Evolutionary conservation across 2,888 invertebrate species (phyloP), one percentile per base, ranked within the genome.

Genomic region (Caenorhabditis parvicauda): DNA sequence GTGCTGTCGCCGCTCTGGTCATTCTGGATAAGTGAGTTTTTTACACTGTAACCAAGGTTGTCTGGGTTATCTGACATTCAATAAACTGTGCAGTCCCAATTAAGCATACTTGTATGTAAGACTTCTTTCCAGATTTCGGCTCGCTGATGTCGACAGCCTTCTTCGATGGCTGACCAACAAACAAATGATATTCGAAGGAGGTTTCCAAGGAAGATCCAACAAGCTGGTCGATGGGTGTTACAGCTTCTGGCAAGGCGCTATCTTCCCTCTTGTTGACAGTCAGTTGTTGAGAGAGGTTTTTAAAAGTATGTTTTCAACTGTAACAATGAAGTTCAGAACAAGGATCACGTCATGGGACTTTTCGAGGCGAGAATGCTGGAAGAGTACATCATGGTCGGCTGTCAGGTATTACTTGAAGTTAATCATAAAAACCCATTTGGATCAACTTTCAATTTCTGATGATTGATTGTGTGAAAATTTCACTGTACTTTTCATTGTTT

Each of bases 211-310:
- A 38, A 48, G 60, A 77, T 94, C 96, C 1, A 96, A 98, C 83
- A 98, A 98, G 28, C 85, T 98, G 66, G 96, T 99, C 0, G 98
- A 98, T 86, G 91, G 91, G 2, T 98, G 98, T 83, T 98, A 98
- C 82, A 94, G 94, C 0, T 99, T 95, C 84, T 99, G 98, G 98
- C 93, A 93, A 84, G 94, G 93, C 27, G 94, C 90, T 47, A 87
- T 89, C 42, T 90, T 95, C 82, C 91, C 67, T 38, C 54, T 79
- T 14, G 55, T 75, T 24, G 73, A 74, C 45, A 59, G 59, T 17
- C 69, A 69, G 43, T 47, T 68, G 55, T 52, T 48, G 27, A 28
- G 61, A 44, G 58, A 66, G 28, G 68, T 52, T 5, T 14, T 25
- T 38, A 25, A 27, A 41, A 9, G 7, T n/a, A 32, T 12, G 35